phyloP scores from a whole-genome alignment of 2,797 vertebrate species.

The Amniataba percoides region DNA sequence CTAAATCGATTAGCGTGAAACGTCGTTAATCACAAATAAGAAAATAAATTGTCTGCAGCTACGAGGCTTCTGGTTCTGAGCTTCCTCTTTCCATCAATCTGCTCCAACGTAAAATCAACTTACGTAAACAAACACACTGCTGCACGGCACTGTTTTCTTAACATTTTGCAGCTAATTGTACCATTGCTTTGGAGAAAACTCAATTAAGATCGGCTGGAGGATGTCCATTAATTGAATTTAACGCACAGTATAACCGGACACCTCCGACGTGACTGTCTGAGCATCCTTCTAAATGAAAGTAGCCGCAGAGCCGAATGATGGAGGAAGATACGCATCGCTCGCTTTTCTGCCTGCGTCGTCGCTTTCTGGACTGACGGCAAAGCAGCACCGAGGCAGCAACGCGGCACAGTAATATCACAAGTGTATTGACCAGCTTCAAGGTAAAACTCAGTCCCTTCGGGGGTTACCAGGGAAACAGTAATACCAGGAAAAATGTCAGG shows the following conservation, averaged over 20 bases:
- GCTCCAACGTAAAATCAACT: slow-evolving; percentile 55
- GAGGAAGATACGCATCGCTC: slow-evolving; percentile 17
- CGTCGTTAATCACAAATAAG: slow-evolving; percentile 5
- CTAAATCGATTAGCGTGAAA: not conserved
- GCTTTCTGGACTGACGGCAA: slow-evolving; percentile 25
- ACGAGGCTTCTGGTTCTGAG: not conserved
- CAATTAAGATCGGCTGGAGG: slow-evolving; percentile 65
- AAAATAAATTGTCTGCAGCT: not conserved
- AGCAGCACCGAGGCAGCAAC: slow-evolving; percentile 19
- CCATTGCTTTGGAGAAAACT: slow-evolving; percentile 45
- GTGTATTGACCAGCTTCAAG: slow-evolving; percentile 44
- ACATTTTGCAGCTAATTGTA: slow-evolving; percentile 56
- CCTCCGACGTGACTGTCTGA: slow-evolving; percentile 48
- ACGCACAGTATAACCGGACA: slow-evolving; percentile 56
- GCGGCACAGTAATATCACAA: slow-evolving; percentile 28
- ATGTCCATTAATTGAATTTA: slow-evolving; percentile 71
- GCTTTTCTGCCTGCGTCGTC: slow-evolving; percentile 17
- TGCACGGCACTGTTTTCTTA: slow-evolving; percentile 43
- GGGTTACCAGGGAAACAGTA: slow-evolving; percentile 64
- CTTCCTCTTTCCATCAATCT: slow-evolving; percentile 58
- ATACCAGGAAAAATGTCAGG: slow-evolving; percentile 33
- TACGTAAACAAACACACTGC: slow-evolving; percentile 46
- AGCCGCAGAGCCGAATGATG: slow-evolving; percentile 25
- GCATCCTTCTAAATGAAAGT: slow-evolving; percentile 44
- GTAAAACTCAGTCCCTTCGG: slow-evolving; percentile 41